A percentile compares a stretch with the other conserved stretches of the same genome.
Conservation (phyloP, 2,113 vertebrate genomes). For the Camarhynchus parvulus region DNA sequence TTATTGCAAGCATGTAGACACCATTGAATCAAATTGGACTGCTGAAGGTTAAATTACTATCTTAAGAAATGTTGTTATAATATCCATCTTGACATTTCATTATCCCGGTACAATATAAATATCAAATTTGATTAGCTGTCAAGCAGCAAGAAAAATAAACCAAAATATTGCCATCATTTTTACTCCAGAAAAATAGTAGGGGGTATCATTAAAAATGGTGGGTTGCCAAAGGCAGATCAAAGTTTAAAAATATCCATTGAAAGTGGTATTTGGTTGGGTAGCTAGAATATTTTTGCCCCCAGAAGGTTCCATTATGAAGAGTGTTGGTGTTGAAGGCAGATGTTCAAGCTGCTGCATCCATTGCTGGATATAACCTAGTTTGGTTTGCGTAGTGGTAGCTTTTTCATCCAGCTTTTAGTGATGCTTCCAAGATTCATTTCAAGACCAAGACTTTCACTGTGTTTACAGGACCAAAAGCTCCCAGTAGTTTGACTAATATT, state of each 20-base stretch:
- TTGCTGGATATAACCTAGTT: background rate
- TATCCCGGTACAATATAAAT: conserved; percentile 29
- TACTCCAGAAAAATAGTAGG: background rate
- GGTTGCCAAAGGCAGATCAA: background rate
- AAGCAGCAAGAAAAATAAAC: conserved; percentile 3
- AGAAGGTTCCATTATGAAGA: background rate
- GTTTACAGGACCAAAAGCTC: background rate
- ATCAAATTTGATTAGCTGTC: conserved; percentile 23
- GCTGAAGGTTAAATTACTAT: conserved; percentile 42
- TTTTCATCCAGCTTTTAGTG: background rate
- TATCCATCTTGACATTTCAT: conserved; percentile 34
- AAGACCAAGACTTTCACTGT: background rate
- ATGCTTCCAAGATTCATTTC: background rate
- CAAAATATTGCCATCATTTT: background rate
- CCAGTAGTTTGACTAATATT: background rate
- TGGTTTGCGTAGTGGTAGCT: background rate
- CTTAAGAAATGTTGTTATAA: conserved; percentile 24
- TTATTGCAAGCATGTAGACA: background rate
- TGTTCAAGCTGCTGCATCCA: background rate
- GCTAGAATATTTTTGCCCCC: background rate
- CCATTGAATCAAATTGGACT: background rate
- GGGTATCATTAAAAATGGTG: background rate
- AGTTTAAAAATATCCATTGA: background rate
- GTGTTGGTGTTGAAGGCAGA: background rate
- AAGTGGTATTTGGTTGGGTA: background rate